Evolutionary conservation across 2,888 invertebrate genomes (phyloP).

Genomic region (Amiota mariae): DNA sequence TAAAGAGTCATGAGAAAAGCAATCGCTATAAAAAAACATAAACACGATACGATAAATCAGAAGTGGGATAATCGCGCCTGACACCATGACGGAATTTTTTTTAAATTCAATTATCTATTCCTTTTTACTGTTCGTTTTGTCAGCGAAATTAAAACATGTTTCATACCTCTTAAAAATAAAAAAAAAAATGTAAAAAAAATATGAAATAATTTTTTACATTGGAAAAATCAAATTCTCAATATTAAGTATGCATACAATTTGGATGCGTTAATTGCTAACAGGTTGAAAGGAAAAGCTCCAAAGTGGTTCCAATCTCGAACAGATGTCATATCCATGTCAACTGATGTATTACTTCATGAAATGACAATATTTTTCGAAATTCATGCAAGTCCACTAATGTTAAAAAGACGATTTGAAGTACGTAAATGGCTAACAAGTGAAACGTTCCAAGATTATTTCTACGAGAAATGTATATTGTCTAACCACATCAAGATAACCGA

Average conservation of each 20-base stretch:
- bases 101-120: too few species aligned
- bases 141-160: too few species aligned
- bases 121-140: too few species aligned
- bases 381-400: neutral
- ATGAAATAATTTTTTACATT: constrained; percentile 6
- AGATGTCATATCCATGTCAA: neutral
- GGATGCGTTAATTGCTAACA: neutral
- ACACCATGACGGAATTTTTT: too few species aligned
- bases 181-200: too few species aligned
- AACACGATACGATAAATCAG: too few species aligned
- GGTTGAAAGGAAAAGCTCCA: neutral
- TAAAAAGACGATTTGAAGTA: neutral
- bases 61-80: too few species aligned
- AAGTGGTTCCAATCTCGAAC: neutral
- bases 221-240: neutral
- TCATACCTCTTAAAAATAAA: neutral
- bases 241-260: neutral
- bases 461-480: too few species aligned
- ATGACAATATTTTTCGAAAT: neutral
- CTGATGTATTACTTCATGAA: neutral
- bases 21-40: too few species aligned
- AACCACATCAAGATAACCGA: neutral
- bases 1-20: too few species aligned
- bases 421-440: neutral
- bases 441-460: too few species aligned